These are phyloP conservation scores for Julus scandinavius DNA, from an alignment of 2,888 invertebrate species.

Conservation along the genomic window DNA sequence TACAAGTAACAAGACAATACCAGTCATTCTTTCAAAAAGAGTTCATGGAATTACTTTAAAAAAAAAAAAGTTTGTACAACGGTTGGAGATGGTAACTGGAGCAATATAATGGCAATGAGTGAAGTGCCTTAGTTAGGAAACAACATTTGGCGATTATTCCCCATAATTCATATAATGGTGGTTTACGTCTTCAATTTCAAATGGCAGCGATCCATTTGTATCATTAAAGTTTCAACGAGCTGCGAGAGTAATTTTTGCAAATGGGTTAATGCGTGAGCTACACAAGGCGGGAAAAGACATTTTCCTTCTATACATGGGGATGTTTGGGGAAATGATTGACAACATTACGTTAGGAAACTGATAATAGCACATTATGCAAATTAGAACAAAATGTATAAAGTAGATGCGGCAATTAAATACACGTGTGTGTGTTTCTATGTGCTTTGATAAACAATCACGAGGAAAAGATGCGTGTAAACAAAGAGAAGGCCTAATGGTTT, in stretches of 20 bases:
- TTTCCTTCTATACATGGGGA: not conserved
- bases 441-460: not conserved
- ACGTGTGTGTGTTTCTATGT: not conserved
- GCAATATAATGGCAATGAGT: too few species aligned
- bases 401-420: slow-evolving; percentile 46
- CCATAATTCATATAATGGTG: not conserved
- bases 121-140: too few species aligned
- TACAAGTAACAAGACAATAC: too few species aligned
- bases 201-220: slow-evolving; percentile 13
- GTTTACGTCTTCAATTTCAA: not conserved
- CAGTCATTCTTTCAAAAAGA: too few species aligned
- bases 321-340: slow-evolving; percentile 26
- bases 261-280: not conserved
- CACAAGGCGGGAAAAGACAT: slow-evolving; percentile 8
- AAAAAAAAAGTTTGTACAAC: too few species aligned
- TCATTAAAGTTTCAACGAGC: slow-evolving; percentile 25
- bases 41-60: too few species aligned
- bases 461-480: not conserved
- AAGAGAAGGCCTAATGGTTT: not conserved
- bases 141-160: not conserved
- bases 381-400: slow-evolving; percentile 52
- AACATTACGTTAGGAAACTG: slow-evolving; percentile 47
- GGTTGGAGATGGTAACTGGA: too few species aligned
- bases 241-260: slow-evolving; percentile 19
- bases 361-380: slow-evolving; percentile 52